Percentiles rank a stretch among this genome's conserved stretches.
phyloP scores from a whole-genome alignment of 1,140 invertebrate genomes.

The Dendrolimus kikuchii region DNA sequence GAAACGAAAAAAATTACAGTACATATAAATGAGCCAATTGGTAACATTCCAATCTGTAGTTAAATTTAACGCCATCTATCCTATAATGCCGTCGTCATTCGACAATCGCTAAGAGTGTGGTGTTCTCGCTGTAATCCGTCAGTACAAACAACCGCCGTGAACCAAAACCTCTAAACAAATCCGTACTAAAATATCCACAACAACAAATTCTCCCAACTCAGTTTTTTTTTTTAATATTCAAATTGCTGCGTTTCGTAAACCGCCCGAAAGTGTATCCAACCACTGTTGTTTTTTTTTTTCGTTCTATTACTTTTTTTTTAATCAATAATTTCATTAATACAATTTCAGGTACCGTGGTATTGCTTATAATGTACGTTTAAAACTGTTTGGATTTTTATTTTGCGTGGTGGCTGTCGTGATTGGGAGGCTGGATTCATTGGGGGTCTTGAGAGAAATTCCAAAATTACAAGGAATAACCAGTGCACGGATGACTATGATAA shows the following conservation, averaged over 20 bases:
- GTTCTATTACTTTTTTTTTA: conserved; percentile 48
- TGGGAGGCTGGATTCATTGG: conserved; percentile 10
- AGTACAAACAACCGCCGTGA: conserved; percentile 2
- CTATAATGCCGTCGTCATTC: too few relatives aligned
- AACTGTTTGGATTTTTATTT: conserved; percentile 31
- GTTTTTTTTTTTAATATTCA: background rate
- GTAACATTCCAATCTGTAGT: too few relatives aligned
- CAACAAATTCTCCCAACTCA: too few relatives aligned
- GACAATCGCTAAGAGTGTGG: background rate
- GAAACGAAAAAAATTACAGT: too few relatives aligned
- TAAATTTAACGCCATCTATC: too few relatives aligned
- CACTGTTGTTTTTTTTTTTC: conserved; percentile 32
- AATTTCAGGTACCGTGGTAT: conserved; percentile 66
- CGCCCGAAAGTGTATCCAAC: conserved; percentile 34
- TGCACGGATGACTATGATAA: too few relatives aligned
- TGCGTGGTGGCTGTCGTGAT: conserved; percentile 28
- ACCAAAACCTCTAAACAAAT: background rate
- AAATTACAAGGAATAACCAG: background rate
- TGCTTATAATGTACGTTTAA: conserved; percentile 54
- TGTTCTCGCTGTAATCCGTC: background rate
- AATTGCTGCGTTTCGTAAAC: conserved; percentile 23
- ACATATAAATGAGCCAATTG: too few relatives aligned
- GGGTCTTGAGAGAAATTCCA: conserved; percentile 1
- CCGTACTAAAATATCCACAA: background rate
- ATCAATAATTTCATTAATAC: conserved; percentile 26